These are phyloP conservation scores for Daubentonia madagascariensis DNA, from an alignment of 2,113 vertebrate genomes.

Conservation along the genomic window DNA sequence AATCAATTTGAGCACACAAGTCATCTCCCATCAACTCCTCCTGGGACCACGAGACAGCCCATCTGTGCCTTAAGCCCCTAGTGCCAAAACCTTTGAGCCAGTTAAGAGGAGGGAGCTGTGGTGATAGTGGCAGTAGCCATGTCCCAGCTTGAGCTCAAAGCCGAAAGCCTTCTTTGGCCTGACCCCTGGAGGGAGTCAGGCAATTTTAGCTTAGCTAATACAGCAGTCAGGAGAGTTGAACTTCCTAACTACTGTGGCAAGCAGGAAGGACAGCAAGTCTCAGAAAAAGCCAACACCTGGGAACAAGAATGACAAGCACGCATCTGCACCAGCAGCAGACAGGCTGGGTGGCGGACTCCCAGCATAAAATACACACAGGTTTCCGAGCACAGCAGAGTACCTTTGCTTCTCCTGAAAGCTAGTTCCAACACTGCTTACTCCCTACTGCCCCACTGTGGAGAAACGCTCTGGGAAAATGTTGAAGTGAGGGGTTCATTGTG, in stretches of 20 bases:
- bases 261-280: conserved; percentile 7
- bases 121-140: background rate
- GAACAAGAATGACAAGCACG: background rate
- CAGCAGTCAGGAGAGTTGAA: background rate
- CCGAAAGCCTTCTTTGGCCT: background rate
- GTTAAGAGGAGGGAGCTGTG: background rate
- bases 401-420: background rate
- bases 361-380: background rate
- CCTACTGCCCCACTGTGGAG: conserved; percentile 69
- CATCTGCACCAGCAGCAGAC: background rate
- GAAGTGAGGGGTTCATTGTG: background rate
- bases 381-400: background rate
- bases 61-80: background rate
- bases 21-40: background rate
- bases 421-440: conserved; percentile 1
- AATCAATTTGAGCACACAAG: background rate
- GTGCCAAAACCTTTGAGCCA: background rate
- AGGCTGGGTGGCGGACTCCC: background rate
- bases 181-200: background rate
- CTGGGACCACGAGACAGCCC: background rate
- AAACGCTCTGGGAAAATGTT: background rate
- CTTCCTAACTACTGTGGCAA: background rate
- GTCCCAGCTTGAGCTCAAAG: background rate
- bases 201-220: background rate
- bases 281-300: background rate